Conservation (phyloP, 2,888 invertebrate genomes). For the Oscheius sp. region DNA sequence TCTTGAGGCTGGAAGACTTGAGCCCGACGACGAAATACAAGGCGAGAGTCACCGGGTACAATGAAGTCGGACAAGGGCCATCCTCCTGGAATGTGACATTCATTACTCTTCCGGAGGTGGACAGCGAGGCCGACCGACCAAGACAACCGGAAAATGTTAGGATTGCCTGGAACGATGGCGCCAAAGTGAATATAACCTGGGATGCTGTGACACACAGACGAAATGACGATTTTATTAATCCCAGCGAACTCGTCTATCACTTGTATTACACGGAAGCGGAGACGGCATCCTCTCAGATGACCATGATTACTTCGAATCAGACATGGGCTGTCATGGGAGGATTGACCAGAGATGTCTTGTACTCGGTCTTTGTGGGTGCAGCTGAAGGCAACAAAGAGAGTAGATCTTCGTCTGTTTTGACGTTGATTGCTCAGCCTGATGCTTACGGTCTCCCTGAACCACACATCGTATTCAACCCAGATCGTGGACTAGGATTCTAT, state of each 20-base stretch:
- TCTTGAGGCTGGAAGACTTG: constrained; percentile 43
- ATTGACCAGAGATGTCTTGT: constrained; percentile 46
- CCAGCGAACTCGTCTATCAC: constrained; percentile 44
- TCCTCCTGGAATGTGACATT: constrained; percentile 60
- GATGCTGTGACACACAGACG: constrained; percentile 40
- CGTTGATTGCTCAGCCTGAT: constrained; percentile 56
- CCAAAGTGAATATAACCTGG: constrained; percentile 59
- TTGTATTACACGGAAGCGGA: constrained; percentile 54
- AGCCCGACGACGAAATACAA: constrained; percentile 38
- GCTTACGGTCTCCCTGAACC: constrained; percentile 58
- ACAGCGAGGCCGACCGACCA: constrained; percentile 41
- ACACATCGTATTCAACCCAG: constrained; percentile 43
- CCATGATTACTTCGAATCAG: constrained; percentile 32
- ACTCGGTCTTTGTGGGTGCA: constrained; percentile 56
- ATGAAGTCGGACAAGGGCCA: constrained; percentile 43
- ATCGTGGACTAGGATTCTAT: constrained; percentile 44
- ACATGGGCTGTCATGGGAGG: constrained; percentile 57
- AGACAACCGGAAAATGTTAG: constrained; percentile 48
- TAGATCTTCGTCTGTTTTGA: constrained; percentile 54
- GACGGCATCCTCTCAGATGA: constrained; percentile 43
- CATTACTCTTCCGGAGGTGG: constrained; percentile 44
- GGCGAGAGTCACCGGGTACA: constrained; percentile 20
- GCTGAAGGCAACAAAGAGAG: constrained; percentile 43
- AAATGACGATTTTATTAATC: constrained; percentile 38
- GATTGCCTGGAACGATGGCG: constrained; percentile 59